phyloP scores from a whole-genome alignment of 2,797 vertebrate species.

The Melanotaenia boesemani region DNA sequence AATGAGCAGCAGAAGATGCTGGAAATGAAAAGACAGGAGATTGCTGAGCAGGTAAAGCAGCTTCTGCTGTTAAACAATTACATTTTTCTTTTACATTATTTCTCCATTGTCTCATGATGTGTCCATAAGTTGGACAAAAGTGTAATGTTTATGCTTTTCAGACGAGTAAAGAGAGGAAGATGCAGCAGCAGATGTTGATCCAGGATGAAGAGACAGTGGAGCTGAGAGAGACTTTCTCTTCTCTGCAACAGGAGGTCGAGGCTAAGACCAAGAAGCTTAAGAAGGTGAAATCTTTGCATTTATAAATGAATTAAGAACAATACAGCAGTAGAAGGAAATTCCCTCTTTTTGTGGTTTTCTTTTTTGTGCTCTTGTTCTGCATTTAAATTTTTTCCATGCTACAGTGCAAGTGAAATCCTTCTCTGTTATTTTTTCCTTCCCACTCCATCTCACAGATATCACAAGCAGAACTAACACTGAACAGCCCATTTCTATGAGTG shows the following conservation, averaged over 20 bases:
- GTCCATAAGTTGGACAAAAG: neutral
- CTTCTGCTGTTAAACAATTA: neutral
- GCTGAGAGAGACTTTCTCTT: slow-evolving; percentile 90
- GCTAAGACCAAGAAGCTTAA: slow-evolving; percentile 98
- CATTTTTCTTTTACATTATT: neutral
- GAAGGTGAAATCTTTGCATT: slow-evolving; percentile 83
- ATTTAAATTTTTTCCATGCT: too few species aligned
- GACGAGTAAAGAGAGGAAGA: slow-evolving; percentile 79
- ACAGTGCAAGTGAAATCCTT: too few species aligned
- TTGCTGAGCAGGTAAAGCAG: slow-evolving; percentile 89
- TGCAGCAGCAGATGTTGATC: slow-evolving; percentile 82
- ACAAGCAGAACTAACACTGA: slow-evolving; percentile 59
- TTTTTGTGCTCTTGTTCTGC: too few species aligned
- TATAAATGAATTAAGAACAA: too few species aligned
- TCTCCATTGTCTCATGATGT: neutral
- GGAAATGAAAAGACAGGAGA: slow-evolving; percentile 92
- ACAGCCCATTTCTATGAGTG: slow-evolving; percentile 25
- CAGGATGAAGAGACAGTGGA: slow-evolving; percentile 84
- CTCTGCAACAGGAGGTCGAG: slow-evolving; percentile 96
- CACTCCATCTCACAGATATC: neutral
- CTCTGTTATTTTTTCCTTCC: slow-evolving; percentile 1
- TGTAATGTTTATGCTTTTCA: slow-evolving; percentile 42
- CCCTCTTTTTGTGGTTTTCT: too few species aligned
- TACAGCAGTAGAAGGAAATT: too few species aligned
- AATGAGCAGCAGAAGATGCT: slow-evolving; percentile 97